These are phyloP conservation scores for Zaprionus ornatus DNA, from an alignment of 1,140 invertebrate genomes.

Conservation along the genomic window DNA sequence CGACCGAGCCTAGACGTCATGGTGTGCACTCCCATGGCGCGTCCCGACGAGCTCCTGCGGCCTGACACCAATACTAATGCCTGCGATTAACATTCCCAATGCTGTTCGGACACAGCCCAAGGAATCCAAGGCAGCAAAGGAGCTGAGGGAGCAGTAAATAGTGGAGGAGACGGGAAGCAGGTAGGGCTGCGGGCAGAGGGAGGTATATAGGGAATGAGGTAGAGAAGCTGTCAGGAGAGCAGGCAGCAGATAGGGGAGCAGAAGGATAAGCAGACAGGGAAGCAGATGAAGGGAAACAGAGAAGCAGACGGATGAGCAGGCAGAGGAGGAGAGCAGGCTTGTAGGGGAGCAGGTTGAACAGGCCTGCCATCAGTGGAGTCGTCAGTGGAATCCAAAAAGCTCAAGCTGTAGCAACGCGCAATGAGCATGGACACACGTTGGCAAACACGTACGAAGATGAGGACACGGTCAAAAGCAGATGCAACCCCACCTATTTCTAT, in stretches of 20 bases:
- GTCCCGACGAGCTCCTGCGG: slow-evolving; percentile 45
- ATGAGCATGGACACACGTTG: slow-evolving; percentile 28
- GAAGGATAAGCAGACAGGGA: not conserved
- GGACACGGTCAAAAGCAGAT: slow-evolving; percentile 35
- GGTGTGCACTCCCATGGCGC: slow-evolving; percentile 49
- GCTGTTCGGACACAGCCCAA: slow-evolving; percentile 32
- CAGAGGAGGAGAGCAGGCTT: not conserved
- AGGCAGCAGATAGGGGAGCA: not conserved
- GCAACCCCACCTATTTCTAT: slow-evolving; percentile 11
- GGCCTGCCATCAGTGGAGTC: not conserved
- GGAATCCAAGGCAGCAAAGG: not conserved
- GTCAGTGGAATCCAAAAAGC: not conserved
- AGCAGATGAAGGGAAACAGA: no score
- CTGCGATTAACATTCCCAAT: slow-evolving; percentile 76
- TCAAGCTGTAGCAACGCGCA: slow-evolving; percentile 14
- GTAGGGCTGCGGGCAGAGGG: not conserved
- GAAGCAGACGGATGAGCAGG: not conserved
- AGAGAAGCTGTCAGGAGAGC: not conserved
- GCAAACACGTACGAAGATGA: slow-evolving; percentile 7
- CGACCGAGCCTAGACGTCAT: slow-evolving; percentile 11
- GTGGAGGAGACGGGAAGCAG: not conserved
- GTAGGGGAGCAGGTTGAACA: not conserved
- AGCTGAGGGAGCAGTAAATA: not conserved
- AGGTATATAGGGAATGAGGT: not conserved
- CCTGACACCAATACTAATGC: slow-evolving; percentile 82